phyloP scores from a whole-genome alignment of 2,113 vertebrate genomes.

The Myanophis thanlyinensis region DNA sequence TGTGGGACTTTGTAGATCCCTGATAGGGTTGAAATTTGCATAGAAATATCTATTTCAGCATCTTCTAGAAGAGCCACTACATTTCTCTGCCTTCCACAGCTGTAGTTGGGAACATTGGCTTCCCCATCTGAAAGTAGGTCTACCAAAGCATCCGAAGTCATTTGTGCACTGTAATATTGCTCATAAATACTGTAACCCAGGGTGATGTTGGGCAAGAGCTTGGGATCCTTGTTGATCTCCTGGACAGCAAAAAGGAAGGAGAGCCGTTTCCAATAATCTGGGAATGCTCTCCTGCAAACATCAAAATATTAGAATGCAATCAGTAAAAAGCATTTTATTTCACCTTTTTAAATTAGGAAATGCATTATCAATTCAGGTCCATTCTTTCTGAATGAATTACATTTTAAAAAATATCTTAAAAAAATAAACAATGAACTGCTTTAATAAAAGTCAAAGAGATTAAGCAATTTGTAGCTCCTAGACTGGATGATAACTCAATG shows the following conservation, averaged over 20 bases:
- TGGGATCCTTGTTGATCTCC: not conserved
- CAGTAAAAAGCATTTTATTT: not conserved
- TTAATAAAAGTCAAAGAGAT: not conserved
- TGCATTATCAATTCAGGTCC: not conserved
- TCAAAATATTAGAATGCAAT: not conserved
- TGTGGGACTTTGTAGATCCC: not conserved
- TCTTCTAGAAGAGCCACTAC: not conserved
- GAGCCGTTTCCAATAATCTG: not conserved
- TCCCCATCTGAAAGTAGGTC: not conserved
- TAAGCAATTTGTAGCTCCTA: not conserved
- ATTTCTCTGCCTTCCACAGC: not conserved
- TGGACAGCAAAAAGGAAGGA: not conserved
- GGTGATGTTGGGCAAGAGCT: not conserved
- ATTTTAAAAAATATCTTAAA: not conserved
- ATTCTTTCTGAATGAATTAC: not conserved
- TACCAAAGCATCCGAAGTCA: not conserved
- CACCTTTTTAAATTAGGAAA: not conserved
- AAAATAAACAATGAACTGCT: not conserved
- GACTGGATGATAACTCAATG: not conserved
- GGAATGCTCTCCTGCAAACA: not conserved
- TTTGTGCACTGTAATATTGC: not conserved
- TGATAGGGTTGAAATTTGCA: not conserved
- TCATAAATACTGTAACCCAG: not conserved
- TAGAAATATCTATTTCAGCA: not conserved
- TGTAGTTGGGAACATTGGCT: not conserved